Evolutionary conservation across 2,888 invertebrate genomes (phyloP).

Genomic region (Polydrusus tereticollis): DNA sequence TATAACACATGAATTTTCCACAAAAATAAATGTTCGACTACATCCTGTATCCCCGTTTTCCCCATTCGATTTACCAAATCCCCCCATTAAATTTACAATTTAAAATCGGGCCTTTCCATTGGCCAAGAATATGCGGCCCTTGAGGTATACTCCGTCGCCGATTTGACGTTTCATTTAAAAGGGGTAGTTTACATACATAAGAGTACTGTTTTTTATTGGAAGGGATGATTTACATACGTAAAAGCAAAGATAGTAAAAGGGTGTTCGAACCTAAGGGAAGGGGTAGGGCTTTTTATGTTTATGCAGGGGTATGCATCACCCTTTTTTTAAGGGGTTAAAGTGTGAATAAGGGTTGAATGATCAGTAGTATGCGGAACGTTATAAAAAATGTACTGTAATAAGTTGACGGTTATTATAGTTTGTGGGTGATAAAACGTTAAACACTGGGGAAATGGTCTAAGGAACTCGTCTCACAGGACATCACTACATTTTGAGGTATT

Average conservation of each 20-base stretch:
- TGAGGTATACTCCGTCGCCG: conserved; percentile 27
- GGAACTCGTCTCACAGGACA: no score
- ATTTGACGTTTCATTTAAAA: conserved; percentile 31
- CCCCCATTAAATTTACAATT: conserved; percentile 59
- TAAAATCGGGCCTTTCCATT: conserved; percentile 60
- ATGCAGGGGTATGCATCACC: conserved; percentile 10
- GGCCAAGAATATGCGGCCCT: conserved; percentile 58
- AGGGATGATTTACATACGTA: conserved; percentile 43
- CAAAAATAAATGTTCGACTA: no score
- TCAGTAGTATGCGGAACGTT: neutral
- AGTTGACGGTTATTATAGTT: no score
- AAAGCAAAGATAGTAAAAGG: neutral
- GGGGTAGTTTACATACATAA: conserved; percentile 48
- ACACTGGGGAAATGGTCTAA: no score
- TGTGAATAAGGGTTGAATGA: conserved; percentile 17
- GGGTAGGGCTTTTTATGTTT: conserved; percentile 33
- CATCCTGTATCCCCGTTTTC: neutral
- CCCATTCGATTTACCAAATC: conserved; percentile 12
- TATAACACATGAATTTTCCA: no score
- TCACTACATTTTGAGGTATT: no score
- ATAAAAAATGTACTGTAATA: neutral
- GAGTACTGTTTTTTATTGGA: conserved; percentile 41
- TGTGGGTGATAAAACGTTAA: no score
- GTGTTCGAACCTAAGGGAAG: conserved; percentile 16
- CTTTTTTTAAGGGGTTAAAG: conserved; percentile 40